Base-by-base conservation (phyloP, 2,888 invertebrate genomes). In the Agrilus mali region DNA sequence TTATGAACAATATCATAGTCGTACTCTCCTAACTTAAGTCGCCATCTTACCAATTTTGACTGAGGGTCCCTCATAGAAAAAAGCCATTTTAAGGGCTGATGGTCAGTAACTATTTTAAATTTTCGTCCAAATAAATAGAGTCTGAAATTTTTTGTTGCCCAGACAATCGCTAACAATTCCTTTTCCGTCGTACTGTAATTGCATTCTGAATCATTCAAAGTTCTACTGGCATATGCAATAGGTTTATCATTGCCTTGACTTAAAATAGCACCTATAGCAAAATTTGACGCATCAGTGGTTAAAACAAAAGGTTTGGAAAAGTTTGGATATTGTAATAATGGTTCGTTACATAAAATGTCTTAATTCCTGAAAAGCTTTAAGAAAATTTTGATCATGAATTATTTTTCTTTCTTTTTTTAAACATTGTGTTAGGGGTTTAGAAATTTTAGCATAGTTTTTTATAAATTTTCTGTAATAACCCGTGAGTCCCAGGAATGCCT, bases 51-150 rank as follows among this genome's bases (percentile, higher is more conserved):
- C 3, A 62, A 40, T 42, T 54, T 51, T 0, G 59, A 58, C 20
- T 58, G 61, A 1, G 63, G 63, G 7, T 65, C 61, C 50, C 64
- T 64, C 0, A 63, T 35, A 0, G 50, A 55, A 52, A 62, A 56
- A 0, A 65, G 41, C 59, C 61, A 66, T 2, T 48, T 53, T 3
- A 65, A 40, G 2, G 62, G 61, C 39, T 57, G 49, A 43, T 67
- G 65, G 40, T 67, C 66, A 1, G 63, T 66, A 4, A 59, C 55
- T 0, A 67, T 61, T 0, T 45, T 55, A 31, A 67, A 65, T 41
- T 55, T 52, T 31, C 50, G 51, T 8, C 56, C 59, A 34, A 50
- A 53, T 4, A 59, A 32, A 43, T 60, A 57, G 5, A 53, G 52
- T 33, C 54, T 38, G 42, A 57, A 59, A 40, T 55, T 45, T 43